Conservation (phyloP, 2,113 vertebrate species). For the Pampusana beccarii region DNA sequence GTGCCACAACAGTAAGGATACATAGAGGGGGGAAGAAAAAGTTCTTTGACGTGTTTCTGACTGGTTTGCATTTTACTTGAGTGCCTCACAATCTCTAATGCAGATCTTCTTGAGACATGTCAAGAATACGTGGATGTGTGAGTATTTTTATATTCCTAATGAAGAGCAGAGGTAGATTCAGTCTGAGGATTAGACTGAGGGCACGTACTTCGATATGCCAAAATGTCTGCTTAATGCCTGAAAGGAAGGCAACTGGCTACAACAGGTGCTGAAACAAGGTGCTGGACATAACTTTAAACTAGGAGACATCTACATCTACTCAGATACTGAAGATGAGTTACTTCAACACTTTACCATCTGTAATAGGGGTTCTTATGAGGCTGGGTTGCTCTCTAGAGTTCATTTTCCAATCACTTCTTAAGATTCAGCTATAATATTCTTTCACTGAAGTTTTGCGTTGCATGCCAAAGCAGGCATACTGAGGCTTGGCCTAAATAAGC, state of each 20-base stretch:
- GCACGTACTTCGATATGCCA: neutral
- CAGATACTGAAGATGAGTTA: neutral
- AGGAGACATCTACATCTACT: neutral
- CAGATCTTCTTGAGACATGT: neutral
- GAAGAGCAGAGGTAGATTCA: neutral
- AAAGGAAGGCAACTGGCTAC: neutral
- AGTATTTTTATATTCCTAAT: neutral
- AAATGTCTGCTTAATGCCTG: neutral
- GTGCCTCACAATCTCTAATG: neutral
- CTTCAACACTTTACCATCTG: neutral
- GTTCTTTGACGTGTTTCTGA: neutral
- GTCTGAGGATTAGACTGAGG: neutral
- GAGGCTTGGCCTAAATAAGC: neutral
- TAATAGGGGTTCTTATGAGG: neutral
- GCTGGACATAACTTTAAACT: neutral
- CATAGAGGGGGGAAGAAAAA: too few relatives aligned
- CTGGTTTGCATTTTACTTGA: neutral
- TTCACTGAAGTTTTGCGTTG: neutral
- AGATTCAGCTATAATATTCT: neutral
- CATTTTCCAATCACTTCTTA: neutral
- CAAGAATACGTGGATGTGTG: neutral
- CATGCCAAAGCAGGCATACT: neutral
- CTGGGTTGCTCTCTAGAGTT: neutral
- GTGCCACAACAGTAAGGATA: neutral
- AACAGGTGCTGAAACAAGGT: neutral